Conservation (phyloP, 2,113 vertebrate species). For the Orthochromis indermauri region DNA sequence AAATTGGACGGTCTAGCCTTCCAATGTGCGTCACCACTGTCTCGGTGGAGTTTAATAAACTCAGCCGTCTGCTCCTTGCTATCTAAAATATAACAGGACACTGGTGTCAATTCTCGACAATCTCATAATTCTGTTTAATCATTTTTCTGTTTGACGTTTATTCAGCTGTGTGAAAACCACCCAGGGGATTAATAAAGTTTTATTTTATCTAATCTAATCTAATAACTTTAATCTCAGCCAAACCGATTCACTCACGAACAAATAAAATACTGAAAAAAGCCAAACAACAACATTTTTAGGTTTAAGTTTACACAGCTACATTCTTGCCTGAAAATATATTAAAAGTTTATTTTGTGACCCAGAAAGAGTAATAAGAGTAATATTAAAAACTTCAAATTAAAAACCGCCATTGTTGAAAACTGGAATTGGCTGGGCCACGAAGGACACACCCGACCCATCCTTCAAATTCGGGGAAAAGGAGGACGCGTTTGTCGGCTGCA, state of each 20-base stretch:
- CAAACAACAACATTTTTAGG: neutral
- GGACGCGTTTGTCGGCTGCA: neutral
- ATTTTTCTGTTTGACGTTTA: neutral
- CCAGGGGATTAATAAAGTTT: neutral
- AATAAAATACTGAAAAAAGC: neutral
- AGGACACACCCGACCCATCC: neutral
- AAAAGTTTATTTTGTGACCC: neutral
- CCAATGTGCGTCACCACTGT: neutral
- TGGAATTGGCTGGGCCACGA: neutral
- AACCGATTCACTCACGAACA: neutral
- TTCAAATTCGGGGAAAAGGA: neutral
- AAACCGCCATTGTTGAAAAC: neutral
- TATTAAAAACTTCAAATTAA: neutral
- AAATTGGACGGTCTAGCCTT: fast-evolving
- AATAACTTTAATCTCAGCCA: neutral
- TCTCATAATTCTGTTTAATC: neutral
- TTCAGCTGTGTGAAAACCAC: neutral
- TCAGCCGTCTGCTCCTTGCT: neutral
- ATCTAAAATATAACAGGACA: neutral
- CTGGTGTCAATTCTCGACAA: neutral
- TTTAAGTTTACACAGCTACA: neutral
- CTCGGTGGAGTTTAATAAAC: neutral
- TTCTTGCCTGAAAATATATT: neutral
- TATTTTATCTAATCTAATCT: neutral
- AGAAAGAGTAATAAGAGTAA: neutral